Base-by-base conservation (phyloP, 2,888 invertebrate species). In the Eupithecia dodoneata region DNA sequence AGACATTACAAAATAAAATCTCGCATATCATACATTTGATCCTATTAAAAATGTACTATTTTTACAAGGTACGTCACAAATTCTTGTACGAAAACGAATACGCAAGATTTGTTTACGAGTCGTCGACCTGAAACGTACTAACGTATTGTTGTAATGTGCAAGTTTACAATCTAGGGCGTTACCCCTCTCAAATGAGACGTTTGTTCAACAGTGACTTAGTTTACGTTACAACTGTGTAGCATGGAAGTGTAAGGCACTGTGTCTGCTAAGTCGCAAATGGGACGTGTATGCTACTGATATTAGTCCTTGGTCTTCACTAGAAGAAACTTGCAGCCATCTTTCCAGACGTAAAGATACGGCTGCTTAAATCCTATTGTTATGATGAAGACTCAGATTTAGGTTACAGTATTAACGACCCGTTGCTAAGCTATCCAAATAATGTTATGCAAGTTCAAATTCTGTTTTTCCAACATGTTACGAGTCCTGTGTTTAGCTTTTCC, bases 131-230 rank as follows among this genome's bases (percentile, higher is more conserved):
- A 81, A 87, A 88, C 83, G 93, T 90, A 92, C 91, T 88, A 88
- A 88, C 87, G 90, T 92, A 92, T 93, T 92, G 92, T 93, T 92
- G 84, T 85, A 88, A 88, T 87, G 86, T 86, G 88, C 86, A 83
- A 89, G 93, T 92, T 92, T 91, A 93, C 92, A 91, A 90, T 90
- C 90, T 92, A 88, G 93, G 90, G 88, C 94, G 91, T 93, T 94
- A 92, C 92, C 91, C 93, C 87, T 89, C 90, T 91, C 89, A 92
- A 92, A 90, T 89, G 87, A 89, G 90, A 87, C 88, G 88, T 92
- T 91, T 92, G 89, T 91, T 92, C 89, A 92, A 92, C 91, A 93
- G 88, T 83, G 84, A 88, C 81, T 84, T 85, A 88, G 91, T 90
- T 91, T 90, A 86, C 85, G 85, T 87, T 90, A 86, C 84, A 88